Conservation (phyloP, 2,888 invertebrate genomes). For the Ornithoptera priamus region DNA sequence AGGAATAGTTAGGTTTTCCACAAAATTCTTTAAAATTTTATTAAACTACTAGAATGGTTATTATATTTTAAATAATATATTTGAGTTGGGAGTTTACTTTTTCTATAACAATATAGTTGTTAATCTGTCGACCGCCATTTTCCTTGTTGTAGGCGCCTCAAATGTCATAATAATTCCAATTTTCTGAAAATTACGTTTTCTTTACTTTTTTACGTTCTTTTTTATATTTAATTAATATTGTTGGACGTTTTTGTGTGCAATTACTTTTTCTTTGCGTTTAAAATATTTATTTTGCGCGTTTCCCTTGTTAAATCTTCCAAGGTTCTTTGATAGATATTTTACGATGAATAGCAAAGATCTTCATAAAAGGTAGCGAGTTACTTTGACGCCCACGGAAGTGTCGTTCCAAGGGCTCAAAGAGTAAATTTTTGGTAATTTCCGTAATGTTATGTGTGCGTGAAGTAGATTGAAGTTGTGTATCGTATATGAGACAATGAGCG, state of each 20-base stretch:
- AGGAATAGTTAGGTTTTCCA: neutral
- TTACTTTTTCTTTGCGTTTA: slow-evolving; percentile 46
- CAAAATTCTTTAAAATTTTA: neutral
- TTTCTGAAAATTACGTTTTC: slow-evolving; percentile 68
- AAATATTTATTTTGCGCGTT: slow-evolving; percentile 46
- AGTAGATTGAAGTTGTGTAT: slow-evolving; percentile 45
- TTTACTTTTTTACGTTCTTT: slow-evolving; percentile 69
- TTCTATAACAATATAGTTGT: neutral
- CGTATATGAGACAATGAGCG: slow-evolving; percentile 70
- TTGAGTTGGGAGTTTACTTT: neutral
- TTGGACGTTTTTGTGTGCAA: slow-evolving; percentile 46
- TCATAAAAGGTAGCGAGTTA: slow-evolving; percentile 68
- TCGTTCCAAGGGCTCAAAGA: slow-evolving; percentile 44
- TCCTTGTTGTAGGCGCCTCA: slow-evolving; percentile 80
- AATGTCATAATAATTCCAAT: slow-evolving; percentile 80
- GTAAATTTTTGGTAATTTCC: slow-evolving; percentile 41
- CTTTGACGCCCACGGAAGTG: slow-evolving; percentile 55
- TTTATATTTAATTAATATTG: slow-evolving; percentile 51
- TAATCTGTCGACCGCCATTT: slow-evolving; percentile 65
- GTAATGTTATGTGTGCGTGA: slow-evolving; percentile 37
- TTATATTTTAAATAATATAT: neutral
- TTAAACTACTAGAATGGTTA: neutral
- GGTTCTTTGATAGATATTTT: slow-evolving; percentile 68
- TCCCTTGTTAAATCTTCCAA: slow-evolving; percentile 67
- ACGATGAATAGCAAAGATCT: slow-evolving; percentile 65